Percentiles rank a stretch among this genome's conserved stretches.
These are phyloP conservation scores for Frankliniella intonsa DNA, from an alignment of 2,888 invertebrate species.

Conservation along the genomic window DNA sequence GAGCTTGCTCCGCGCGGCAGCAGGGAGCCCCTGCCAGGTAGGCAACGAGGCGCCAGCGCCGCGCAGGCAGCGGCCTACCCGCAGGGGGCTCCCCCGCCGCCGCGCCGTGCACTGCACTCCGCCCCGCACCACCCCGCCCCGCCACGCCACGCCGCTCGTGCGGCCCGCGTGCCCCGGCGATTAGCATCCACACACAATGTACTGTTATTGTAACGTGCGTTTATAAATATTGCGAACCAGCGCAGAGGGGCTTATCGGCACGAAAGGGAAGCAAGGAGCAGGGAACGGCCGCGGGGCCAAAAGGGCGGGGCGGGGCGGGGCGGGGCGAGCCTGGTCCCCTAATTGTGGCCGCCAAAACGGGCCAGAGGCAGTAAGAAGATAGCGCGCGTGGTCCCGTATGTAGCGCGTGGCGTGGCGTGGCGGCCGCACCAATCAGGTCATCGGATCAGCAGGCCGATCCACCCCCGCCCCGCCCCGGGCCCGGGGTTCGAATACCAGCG, in stretches of 20 bases:
- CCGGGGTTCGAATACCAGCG: too few relatives aligned
- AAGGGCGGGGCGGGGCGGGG: neutral
- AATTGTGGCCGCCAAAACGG: neutral
- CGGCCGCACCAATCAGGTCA: too few relatives aligned
- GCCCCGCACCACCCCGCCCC: too few relatives aligned
- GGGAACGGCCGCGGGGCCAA: neutral
- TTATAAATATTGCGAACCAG: constrained; percentile 9
- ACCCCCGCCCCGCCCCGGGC: too few relatives aligned
- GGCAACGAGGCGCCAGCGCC: neutral
- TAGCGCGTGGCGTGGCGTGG: too few relatives aligned
- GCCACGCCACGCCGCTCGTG: neutral
- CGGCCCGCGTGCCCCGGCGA: neutral
- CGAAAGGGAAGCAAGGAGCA: neutral
- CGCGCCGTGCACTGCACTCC: too few relatives aligned
- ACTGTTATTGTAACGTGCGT: neutral
- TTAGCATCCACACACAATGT: constrained; percentile 19
- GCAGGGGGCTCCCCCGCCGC: neutral
- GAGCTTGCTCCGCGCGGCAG: neutral
- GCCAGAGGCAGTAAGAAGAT: neutral
- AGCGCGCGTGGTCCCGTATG: neutral
- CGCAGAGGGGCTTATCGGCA: neutral
- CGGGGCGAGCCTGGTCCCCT: neutral
- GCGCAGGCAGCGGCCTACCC: neutral
- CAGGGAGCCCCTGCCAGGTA: neutral
- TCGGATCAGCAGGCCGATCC: too few relatives aligned